Evolutionary conservation across 2,797 vertebrate genomes (phyloP).

Genomic region (Naso thynnoides): DNA sequence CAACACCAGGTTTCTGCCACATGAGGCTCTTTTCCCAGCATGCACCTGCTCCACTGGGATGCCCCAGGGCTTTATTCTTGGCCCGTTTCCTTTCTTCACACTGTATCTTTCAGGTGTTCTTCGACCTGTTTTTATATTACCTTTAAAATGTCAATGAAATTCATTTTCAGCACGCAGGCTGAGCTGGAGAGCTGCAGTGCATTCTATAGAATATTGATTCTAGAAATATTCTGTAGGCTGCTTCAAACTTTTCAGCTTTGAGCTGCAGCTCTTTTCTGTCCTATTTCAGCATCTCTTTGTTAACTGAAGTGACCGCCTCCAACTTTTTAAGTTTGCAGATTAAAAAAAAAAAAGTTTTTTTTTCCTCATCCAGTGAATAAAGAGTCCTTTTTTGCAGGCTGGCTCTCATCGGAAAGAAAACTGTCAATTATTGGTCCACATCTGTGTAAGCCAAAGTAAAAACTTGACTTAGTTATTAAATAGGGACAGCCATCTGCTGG

Average conservation of each 20-base stretch:
- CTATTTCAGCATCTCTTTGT: background rate
- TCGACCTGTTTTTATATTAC: constrained; percentile 4
- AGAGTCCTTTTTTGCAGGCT: background rate
- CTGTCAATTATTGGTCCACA: background rate
- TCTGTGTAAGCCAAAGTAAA: background rate
- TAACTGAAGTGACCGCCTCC: background rate
- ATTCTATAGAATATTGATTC: too few relatives aligned
- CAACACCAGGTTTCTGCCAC: background rate
- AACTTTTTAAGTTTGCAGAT: background rate
- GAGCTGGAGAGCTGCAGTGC: background rate
- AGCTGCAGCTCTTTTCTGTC: background rate
- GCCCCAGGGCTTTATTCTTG: constrained; percentile 26
- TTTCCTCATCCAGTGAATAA: background rate
- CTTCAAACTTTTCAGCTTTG: background rate
- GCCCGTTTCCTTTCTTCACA: constrained; percentile 14
- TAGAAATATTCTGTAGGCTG: constrained; percentile 1
- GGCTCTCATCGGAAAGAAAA: background rate
- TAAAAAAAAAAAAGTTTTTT: background rate
- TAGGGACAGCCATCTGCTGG: too few relatives aligned
- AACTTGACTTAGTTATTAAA: too few relatives aligned
- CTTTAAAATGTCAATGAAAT: constrained; percentile 6
- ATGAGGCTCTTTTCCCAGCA: background rate
- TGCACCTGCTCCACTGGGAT: background rate
- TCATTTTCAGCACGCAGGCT: background rate
- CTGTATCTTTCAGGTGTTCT: constrained; percentile 6